Conservation (phyloP, 2,888 invertebrate genomes). For the Encarsia formosa region DNA sequence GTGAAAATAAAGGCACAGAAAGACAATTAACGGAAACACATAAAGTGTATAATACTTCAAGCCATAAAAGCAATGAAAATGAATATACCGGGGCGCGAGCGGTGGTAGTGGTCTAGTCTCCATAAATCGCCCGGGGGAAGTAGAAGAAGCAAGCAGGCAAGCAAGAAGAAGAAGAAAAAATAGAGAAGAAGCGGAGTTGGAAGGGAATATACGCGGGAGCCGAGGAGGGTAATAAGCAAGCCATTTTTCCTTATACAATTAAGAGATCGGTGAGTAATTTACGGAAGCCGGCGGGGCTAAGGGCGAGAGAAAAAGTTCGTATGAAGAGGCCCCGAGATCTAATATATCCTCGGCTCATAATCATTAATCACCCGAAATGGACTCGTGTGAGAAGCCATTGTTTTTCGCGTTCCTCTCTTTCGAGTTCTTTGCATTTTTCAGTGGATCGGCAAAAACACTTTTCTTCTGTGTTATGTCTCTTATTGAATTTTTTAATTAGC, state of each 20-base stretch:
- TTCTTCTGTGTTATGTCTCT: too few relatives aligned
- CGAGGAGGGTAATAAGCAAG: conserved; percentile 33
- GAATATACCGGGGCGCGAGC: too few relatives aligned
- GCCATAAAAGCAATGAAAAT: too few relatives aligned
- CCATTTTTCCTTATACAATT: conserved; percentile 42
- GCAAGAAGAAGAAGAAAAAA: conserved; percentile 1
- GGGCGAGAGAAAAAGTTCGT: conserved; percentile 29
- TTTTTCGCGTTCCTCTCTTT: too few relatives aligned
- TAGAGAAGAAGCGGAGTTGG: not conserved
- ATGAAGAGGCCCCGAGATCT: conserved; percentile 29
- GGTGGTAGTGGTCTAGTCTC: not conserved
- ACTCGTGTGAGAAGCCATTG: too few relatives aligned
- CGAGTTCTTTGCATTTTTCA: too few relatives aligned
- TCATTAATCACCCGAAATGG: conserved; percentile 47
- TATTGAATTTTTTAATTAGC: too few relatives aligned
- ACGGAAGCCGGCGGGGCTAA: conserved; percentile 31
- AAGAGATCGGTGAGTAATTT: conserved; percentile 44
- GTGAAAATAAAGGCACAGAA: too few relatives aligned
- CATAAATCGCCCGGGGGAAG: not conserved
- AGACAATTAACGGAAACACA: too few relatives aligned
- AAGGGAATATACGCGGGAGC: not conserved
- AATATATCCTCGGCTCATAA: conserved; percentile 47
- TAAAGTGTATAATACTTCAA: too few relatives aligned
- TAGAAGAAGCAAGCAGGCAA: not conserved
- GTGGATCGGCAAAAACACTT: too few relatives aligned